phyloP scores from a whole-genome alignment of 2,797 vertebrate species.

The Capromys pilorides region DNA sequence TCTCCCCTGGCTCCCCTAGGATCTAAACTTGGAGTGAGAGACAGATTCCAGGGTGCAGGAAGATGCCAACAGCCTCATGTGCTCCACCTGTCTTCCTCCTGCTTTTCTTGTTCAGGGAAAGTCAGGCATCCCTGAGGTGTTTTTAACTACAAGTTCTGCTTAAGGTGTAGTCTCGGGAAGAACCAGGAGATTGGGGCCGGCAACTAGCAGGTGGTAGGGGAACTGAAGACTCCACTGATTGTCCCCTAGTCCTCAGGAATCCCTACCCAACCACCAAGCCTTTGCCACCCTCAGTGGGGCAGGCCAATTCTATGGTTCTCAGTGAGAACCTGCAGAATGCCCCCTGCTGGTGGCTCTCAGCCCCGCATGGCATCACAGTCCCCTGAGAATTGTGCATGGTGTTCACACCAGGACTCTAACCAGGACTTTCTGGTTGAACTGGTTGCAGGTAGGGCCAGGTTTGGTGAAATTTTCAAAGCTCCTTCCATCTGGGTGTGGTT shows the following conservation, averaged over 20 bases:
- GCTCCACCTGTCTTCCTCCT: not conserved
- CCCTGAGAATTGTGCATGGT: not conserved
- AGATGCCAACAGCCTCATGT: not conserved
- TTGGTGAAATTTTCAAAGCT: not conserved
- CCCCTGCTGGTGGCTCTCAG: not conserved
- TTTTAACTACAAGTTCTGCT: not conserved
- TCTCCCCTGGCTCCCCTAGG: not conserved
- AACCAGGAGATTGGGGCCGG: not conserved
- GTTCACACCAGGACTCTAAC: not conserved
- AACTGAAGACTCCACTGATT: not conserved
- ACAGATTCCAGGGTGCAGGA: not conserved
- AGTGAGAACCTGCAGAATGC: not conserved
- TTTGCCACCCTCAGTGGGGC: not conserved
- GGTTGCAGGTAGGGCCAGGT: not conserved
- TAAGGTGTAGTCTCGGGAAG: not conserved
- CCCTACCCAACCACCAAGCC: not conserved
- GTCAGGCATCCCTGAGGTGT: not conserved
- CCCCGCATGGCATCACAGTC: not conserved
- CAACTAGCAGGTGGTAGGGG: rapidly evolving
- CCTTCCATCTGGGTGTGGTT: not conserved
- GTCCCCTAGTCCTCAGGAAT: not conserved
- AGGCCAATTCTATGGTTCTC: not conserved
- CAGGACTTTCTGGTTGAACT: not conserved
- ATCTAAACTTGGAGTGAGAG: not conserved
- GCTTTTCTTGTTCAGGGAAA: not conserved